Evolutionary conservation across 1,140 invertebrate genomes (phyloP).

Genomic region (Stegodyphus mimosarum): DNA sequence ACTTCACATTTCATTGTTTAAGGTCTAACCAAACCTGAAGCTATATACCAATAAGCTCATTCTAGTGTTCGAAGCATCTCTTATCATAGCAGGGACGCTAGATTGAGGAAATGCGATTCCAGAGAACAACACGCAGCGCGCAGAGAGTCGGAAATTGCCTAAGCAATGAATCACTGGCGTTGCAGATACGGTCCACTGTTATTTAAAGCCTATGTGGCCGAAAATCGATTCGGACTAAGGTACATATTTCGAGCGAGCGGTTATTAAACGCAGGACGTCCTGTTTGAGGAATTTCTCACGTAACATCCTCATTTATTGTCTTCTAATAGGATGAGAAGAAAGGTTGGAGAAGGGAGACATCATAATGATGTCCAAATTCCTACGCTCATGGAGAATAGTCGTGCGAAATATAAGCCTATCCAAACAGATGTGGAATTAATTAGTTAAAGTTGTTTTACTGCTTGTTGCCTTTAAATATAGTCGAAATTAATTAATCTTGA

Average conservation of each 20-base stretch:
- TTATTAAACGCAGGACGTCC: conserved; percentile 43
- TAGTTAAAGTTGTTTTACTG: too few relatives aligned
- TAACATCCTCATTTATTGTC: conserved; percentile 18
- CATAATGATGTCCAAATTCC: too few relatives aligned
- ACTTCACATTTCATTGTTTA: not conserved
- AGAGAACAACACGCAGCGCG: conserved; percentile 18
- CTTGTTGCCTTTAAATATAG: too few relatives aligned
- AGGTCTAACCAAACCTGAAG: not conserved
- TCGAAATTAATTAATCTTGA: too few relatives aligned
- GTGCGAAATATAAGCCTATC: too few relatives aligned
- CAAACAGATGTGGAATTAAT: too few relatives aligned
- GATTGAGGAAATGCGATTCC: conserved; percentile 44
- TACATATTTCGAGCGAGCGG: conserved; percentile 26
- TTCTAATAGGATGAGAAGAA: conserved; percentile 6
- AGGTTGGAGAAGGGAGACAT: not conserved
- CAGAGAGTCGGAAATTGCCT: conserved; percentile 43
- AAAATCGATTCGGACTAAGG: conserved; percentile 39
- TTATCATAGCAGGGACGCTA: conserved; percentile 27
- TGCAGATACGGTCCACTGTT: conserved; percentile 25
- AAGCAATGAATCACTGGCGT: conserved; percentile 40
- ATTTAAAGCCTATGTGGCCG: conserved; percentile 5
- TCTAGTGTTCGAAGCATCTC: conserved; percentile 3
- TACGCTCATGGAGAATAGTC: too few relatives aligned
- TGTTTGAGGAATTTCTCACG: conserved; percentile 11
- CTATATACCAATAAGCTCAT: conserved; percentile 1